Percentiles rank a stretch among this genome's conserved stretches.
Evolutionary conservation across 2,113 vertebrate genomes (phyloP).

Genomic region (Recurvirostra avosetta): DNA sequence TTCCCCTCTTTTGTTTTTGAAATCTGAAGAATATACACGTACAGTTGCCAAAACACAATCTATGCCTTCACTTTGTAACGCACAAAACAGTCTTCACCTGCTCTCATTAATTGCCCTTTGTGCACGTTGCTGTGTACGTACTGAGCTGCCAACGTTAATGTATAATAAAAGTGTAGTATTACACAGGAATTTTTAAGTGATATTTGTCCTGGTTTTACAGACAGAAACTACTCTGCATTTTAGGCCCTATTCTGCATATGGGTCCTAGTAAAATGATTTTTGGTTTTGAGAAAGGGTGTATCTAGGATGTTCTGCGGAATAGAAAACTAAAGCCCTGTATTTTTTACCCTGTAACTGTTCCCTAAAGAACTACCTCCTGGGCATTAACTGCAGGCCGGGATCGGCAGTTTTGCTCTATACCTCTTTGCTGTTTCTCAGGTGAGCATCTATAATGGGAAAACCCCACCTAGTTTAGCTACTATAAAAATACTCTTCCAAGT

Average conservation of each 20-base stretch:
- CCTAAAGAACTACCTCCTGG: rapidly evolving
- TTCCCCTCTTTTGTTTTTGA: rapidly evolving
- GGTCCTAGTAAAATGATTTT: background rate
- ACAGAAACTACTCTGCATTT: background rate
- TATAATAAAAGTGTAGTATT: background rate
- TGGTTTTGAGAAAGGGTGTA: background rate
- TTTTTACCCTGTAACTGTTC: background rate
- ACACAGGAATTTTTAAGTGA: background rate
- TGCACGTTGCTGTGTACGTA: rapidly evolving
- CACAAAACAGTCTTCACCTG: background rate
- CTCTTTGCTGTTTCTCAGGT: background rate
- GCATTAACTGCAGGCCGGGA: background rate
- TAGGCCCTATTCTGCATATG: background rate
- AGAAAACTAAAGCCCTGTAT: background rate
- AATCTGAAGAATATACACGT: rapidly evolving
- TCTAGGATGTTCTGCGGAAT: background rate
- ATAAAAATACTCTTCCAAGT: background rate
- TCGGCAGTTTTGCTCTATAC: background rate
- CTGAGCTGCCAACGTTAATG: background rate
- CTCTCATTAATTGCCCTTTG: background rate
- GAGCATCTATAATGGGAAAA: background rate
- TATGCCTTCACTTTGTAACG: rapidly evolving
- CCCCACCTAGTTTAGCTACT: background rate
- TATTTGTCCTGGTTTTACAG: background rate
- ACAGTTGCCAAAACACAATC: background rate